A percentile compares a stretch with the other conserved stretches of the same genome.
Conservation (phyloP, 2,797 vertebrate genomes). For the Chelmon rostratus region DNA sequence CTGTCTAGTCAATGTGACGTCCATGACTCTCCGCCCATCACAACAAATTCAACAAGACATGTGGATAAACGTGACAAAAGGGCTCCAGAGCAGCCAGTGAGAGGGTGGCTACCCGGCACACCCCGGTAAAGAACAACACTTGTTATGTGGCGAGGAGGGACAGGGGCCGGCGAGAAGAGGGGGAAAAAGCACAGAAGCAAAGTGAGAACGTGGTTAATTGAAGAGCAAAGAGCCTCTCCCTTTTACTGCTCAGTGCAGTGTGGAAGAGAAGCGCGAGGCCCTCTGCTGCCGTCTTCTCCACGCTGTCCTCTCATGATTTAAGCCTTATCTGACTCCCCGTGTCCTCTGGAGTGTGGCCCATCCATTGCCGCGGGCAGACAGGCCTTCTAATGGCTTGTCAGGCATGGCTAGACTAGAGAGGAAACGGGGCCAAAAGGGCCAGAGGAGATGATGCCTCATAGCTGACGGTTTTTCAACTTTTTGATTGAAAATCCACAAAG, state of each 20-base stretch:
- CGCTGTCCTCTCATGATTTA: constrained; percentile 67
- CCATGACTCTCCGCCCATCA: constrained; percentile 57
- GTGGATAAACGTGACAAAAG: constrained; percentile 63
- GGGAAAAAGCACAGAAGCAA: not conserved
- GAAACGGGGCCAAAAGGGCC: constrained; percentile 58
- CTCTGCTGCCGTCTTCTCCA: constrained; percentile 36
- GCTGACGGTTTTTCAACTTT: constrained; percentile 70
- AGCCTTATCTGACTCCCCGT: constrained; percentile 62
- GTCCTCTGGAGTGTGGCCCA: constrained; percentile 71
- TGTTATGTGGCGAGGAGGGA: constrained; percentile 1
- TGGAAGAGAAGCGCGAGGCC: constrained; percentile 35
- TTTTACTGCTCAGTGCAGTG: constrained; percentile 37
- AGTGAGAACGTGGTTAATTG: constrained; percentile 14
- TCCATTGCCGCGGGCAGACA: constrained; percentile 65
- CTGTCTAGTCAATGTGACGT: constrained; percentile 56
- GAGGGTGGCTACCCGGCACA: constrained; percentile 10
- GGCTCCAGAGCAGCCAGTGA: constrained; percentile 40
- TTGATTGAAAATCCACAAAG: constrained; percentile 70
- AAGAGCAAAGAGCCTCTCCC: constrained; percentile 4
- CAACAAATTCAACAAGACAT: constrained; percentile 66
- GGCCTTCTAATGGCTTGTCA: constrained; percentile 69
- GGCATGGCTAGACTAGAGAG: constrained; percentile 62
- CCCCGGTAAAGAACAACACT: constrained; percentile 19
- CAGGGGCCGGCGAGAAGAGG: not conserved
- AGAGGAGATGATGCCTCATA: constrained; percentile 68